phyloP scores from a whole-genome alignment of 2,797 vertebrate species.

The Molothrus ater region DNA sequence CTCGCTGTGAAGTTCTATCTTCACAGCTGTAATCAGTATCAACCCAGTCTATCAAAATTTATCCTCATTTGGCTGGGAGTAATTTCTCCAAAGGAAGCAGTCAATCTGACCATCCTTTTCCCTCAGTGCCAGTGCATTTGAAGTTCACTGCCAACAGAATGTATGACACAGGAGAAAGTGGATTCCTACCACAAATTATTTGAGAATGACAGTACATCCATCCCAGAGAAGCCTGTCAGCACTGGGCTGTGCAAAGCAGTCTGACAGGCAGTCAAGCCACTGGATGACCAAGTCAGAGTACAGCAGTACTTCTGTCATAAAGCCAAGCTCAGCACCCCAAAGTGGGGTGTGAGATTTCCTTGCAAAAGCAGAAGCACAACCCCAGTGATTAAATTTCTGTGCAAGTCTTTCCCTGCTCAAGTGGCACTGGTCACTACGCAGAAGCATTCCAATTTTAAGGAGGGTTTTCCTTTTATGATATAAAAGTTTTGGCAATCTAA shows the following conservation, averaged over 20 bases:
- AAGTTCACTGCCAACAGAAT: not conserved
- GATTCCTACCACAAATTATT: not conserved
- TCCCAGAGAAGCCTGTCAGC: not conserved
- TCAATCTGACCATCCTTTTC: not conserved
- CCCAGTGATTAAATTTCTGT: slow-evolving; percentile 17
- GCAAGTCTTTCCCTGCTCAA: slow-evolving; percentile 74
- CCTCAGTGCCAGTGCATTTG: slow-evolving; percentile 13
- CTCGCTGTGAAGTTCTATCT: slow-evolving; percentile 8
- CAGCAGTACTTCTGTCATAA: not conserved
- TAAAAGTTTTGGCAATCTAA: slow-evolving; percentile 76
- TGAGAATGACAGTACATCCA: not conserved
- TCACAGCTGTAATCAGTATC: slow-evolving; percentile 63
- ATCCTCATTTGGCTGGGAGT: slow-evolving; percentile 13
- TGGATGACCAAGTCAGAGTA: not conserved
- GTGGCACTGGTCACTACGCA: slow-evolving; percentile 72
- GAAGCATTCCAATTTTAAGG: slow-evolving; percentile 78
- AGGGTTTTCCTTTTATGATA: slow-evolving; percentile 60
- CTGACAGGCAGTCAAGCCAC: not conserved
- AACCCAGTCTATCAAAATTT: slow-evolving; percentile 53
- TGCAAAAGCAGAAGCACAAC: slow-evolving; percentile 31
- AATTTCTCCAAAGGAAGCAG: slow-evolving; percentile 33
- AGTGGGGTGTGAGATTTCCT: not conserved
- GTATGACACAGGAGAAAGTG: not conserved
- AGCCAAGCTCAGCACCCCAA: not conserved
- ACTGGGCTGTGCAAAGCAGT: not conserved